Base-by-base conservation (phyloP, 1,140 invertebrate species). In the Lutraria rhynchaena region DNA sequence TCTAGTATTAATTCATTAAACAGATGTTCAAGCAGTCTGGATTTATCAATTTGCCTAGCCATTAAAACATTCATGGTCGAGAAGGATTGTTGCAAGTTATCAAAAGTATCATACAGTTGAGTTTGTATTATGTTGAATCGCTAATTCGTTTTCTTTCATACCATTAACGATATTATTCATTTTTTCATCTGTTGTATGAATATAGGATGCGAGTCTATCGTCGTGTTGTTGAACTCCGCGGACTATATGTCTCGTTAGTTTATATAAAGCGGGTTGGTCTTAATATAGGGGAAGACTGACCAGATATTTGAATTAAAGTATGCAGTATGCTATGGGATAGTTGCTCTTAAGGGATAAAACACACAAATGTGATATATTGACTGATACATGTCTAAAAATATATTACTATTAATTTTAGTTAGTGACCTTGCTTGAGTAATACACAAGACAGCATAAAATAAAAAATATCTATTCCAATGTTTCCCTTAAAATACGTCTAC, bases 31-130 rank as follows among this genome's bases (percentile, higher is more conserved):
- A 74, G 44, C 15, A 55, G 24, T 29, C 53, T 58, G 3, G 70
- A 74, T 27, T 74, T 58, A 37, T 74, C 31, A 74, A 74, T 74
- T 17, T 74, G 70, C 44, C 58, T 37, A 24, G 70, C 31, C 15
- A 74, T 55, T 4, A 74, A 60, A 31, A 74, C 55, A 60, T 37
- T 69, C 65, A 29, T 49, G 15, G 46, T 31, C 9, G 65, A 69
- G 15, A 69, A 69, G 2, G 65, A 49, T 24, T 37, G 19, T 69
- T 69, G 41, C 3, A 69, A 24, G 24, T 61, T n/a, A 61, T 35
- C 24, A n/a, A 49, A 67, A 11, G 69, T n/a, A 3, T 55, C 49
- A 29, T 71, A 57, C 27, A 71, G 35, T 49, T 69, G 65, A 17
- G 41, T 69, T 17, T 69, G 41, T 49, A 69, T n/a, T 49, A 49